Base-by-base conservation (phyloP, 2,888 invertebrate genomes). In the Crematogaster levior region DNA sequence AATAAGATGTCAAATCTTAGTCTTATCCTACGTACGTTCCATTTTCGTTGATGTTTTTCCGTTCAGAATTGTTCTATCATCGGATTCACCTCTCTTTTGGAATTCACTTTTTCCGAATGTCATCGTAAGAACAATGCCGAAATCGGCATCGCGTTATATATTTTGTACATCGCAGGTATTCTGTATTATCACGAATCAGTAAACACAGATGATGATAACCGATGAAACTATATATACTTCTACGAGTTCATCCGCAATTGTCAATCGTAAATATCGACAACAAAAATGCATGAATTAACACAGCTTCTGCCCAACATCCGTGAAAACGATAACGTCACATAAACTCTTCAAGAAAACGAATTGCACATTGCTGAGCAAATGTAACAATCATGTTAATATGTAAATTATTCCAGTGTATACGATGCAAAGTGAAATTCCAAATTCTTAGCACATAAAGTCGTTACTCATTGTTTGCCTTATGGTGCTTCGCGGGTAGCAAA, bases 351-450 rank as follows among this genome's bases (percentile, higher is more conserved):
- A 1, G 7, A 18, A 7, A 66, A 30, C n/a, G 18, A 70, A 37
- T 24, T 37, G 10, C 12, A 0, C 12, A 12, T 58, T 15, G 27
- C 12, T 40, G 7, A 58, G 4, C 12, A 12, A 70, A 37, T 24
- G 27, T 7, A 12, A 1, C 18, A 40, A n/a, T 18, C 12, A n/a
- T 18, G 10, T 27, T 37, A 21, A 21, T 7, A 27, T 5, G 43
- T 60, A 21, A 43, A 73, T 43, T 60, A n/a, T 73, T 43, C 27
- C 21, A 58, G n/a, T 40, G 9, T 63, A n/a, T 63, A 27, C 27
- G 15, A 58, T 40, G 24, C 24, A 34, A 46, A 10, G 43, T 74
- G 21, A 74, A 74, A 74, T 74, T 63, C 46, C 63, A 46, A 74
- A 46, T 61, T 24, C 40, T 21, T 12, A 10, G 18, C 24, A 37